A percentile compares a stretch with the other conserved stretches of the same genome.
phyloP scores from a whole-genome alignment of 2,113 vertebrate species.

The Solea solea region DNA sequence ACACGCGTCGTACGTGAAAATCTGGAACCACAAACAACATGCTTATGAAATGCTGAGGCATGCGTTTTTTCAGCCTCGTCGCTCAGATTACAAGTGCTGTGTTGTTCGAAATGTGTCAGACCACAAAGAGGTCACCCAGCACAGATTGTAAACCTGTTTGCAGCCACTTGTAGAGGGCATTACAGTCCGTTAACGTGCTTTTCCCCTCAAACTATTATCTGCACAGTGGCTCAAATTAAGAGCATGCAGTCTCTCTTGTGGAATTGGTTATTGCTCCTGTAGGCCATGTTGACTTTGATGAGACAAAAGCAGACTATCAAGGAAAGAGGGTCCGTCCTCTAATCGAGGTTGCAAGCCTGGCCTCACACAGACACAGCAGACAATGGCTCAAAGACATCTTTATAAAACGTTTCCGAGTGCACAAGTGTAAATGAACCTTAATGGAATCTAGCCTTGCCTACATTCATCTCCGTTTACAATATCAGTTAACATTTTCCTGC shows the following conservation, averaged over 20 bases:
- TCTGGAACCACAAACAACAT: slow-evolving; percentile 5
- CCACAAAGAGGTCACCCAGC: neutral
- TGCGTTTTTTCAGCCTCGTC: neutral
- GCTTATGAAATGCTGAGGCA: neutral
- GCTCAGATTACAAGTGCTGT: slow-evolving; percentile 18
- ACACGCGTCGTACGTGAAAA: slow-evolving; percentile 18
- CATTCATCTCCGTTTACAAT: too few relatives aligned
- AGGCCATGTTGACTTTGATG: slow-evolving; percentile 18
- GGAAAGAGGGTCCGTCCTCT: slow-evolving; percentile 37
- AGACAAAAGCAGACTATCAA: slow-evolving; percentile 29
- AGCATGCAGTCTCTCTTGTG: neutral
- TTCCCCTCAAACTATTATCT: neutral
- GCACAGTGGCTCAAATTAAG: neutral
- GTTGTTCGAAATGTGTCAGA: neutral
- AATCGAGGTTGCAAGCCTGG: slow-evolving; percentile 48
- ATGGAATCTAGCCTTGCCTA: neutral
- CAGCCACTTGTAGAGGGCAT: slow-evolving; percentile 5
- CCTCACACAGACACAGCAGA: slow-evolving; percentile 14
- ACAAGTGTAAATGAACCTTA: neutral
- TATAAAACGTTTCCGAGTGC: neutral
- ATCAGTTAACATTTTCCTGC: too few relatives aligned
- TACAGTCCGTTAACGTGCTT: neutral
- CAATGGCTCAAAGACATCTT: slow-evolving; percentile 16
- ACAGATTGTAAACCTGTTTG: slow-evolving; percentile 10
- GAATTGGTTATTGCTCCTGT: slow-evolving; percentile 7